phyloP scores from a whole-genome alignment of 2,113 vertebrate species.

The Dipodomys stephensi region DNA sequence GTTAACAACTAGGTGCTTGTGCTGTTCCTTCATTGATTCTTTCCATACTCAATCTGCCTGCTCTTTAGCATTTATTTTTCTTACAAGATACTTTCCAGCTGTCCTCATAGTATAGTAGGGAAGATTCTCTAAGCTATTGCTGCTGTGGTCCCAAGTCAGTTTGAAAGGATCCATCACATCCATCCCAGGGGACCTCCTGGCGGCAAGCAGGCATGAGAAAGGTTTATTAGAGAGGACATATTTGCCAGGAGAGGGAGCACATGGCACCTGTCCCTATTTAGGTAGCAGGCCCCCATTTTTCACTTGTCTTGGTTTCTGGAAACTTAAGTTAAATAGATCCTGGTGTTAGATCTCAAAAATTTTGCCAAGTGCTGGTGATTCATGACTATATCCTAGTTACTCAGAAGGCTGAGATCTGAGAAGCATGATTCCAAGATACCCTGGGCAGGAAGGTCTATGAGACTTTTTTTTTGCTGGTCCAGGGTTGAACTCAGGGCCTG shows the following conservation, averaged over 20 bases:
- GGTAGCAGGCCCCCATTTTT: not conserved
- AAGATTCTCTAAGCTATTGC: not conserved
- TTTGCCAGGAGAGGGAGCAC: no score
- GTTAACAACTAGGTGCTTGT: not conserved
- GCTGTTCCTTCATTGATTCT: not conserved
- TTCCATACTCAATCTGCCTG: not conserved
- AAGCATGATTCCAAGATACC: no score
- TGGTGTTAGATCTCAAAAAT: conserved; percentile 11
- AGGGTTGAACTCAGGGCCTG: no score
- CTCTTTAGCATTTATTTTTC: not conserved
- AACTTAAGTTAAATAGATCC: not conserved
- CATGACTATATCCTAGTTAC: not conserved
- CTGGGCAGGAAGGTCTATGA: no score
- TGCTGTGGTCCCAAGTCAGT: not conserved
- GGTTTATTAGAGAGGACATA: no score
- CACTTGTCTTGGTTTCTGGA: not conserved
- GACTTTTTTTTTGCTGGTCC: no score
- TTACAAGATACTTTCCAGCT: not conserved
- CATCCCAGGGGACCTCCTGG: no score
- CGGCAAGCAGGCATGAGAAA: no score
- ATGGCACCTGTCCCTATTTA: no score
- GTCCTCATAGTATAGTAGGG: not conserved
- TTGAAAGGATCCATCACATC: no score
- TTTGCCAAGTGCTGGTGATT: not conserved
- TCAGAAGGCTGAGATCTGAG: no score